Percentiles rank a stretch among this genome's conserved stretches.
Evolutionary conservation across 2,797 vertebrate species (phyloP).

Genomic region (Danio jaintianensis): DNA sequence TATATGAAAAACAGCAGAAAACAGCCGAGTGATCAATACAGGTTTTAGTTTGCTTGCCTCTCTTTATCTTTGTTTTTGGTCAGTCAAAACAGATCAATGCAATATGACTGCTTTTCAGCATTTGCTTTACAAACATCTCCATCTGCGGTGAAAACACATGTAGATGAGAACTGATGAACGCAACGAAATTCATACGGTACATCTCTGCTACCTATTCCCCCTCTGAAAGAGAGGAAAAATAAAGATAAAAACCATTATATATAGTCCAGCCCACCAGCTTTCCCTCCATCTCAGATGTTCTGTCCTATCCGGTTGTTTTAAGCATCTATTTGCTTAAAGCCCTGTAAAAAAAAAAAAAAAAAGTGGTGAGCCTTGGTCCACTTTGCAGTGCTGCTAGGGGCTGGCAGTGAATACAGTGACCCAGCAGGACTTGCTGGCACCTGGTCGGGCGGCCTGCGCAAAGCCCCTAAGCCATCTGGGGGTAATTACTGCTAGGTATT

Average conservation of each 20-base stretch:
- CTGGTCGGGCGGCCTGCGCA: constrained; percentile 90
- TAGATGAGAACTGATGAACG: neutral
- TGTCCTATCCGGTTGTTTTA: neutral
- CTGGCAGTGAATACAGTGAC: constrained; percentile 88
- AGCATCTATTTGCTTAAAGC: constrained; percentile 86
- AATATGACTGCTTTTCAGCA: constrained; percentile 62
- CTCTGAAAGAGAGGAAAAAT: constrained; percentile 32
- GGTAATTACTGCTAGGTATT: constrained; percentile 99
- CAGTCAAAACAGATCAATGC: constrained; percentile 64
- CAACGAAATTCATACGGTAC: neutral
- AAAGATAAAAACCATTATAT: constrained; percentile 57
- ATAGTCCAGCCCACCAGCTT: constrained; percentile 61
- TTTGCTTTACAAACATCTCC: constrained; percentile 63
- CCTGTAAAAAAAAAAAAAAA: constrained; percentile 86
- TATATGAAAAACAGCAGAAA: constrained; percentile 6
- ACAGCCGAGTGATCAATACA: constrained; percentile 38
- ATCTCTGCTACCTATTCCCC: neutral
- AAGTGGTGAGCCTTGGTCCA: constrained; percentile 86
- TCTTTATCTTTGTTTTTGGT: constrained; percentile 51
- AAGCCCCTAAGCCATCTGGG: constrained; percentile 95
- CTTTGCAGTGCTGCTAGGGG: constrained; percentile 84
- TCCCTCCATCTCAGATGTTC: constrained; percentile 1
- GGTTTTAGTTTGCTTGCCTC: constrained; percentile 51
- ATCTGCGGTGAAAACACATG: constrained; percentile 23
- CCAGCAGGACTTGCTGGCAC: constrained; percentile 94